phyloP scores from a whole-genome alignment of 2,888 invertebrate genomes.

The Agelastica alni region DNA sequence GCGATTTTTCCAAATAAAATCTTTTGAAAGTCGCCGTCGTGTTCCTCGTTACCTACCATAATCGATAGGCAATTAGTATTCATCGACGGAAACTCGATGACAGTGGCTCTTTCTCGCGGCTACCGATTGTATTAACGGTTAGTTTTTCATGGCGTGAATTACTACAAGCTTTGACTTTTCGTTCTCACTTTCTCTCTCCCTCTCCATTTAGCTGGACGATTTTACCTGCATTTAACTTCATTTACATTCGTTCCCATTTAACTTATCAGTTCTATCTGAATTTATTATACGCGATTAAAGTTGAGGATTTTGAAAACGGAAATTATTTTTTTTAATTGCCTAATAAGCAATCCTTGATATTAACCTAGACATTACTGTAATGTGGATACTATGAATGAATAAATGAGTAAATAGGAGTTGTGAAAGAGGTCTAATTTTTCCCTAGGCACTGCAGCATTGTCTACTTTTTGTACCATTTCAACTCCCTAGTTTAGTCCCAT shows the following conservation, averaged over 20 bases:
- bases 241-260: background rate
- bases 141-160: slow-evolving; percentile 7
- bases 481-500: too few relatives aligned
- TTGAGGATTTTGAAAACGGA: too few relatives aligned
- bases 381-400: too few relatives aligned
- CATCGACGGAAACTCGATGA: slow-evolving; percentile 39
- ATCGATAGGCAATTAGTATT: slow-evolving; percentile 45
- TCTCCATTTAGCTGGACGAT: background rate
- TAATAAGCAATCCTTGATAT: too few relatives aligned
- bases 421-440: too few relatives aligned
- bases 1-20: slow-evolving; percentile 18
- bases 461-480: too few relatives aligned
- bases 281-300: background rate
- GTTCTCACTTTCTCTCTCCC: background rate
- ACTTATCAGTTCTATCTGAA: background rate
- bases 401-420: too few relatives aligned
- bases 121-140: slow-evolving; percentile 12
- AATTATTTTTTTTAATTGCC: too few relatives aligned
- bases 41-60: slow-evolving; percentile 17
- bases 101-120: slow-evolving; percentile 35
- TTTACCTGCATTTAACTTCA: background rate
- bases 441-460: too few relatives aligned
- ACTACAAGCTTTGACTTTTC: background rate
- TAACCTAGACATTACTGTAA: too few relatives aligned
- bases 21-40: slow-evolving; percentile 12